A percentile compares a stretch with the other conserved stretches of the same genome.
Evolutionary conservation across 2,888 invertebrate genomes (phyloP).

Genomic region (Tortrix viridana): DNA sequence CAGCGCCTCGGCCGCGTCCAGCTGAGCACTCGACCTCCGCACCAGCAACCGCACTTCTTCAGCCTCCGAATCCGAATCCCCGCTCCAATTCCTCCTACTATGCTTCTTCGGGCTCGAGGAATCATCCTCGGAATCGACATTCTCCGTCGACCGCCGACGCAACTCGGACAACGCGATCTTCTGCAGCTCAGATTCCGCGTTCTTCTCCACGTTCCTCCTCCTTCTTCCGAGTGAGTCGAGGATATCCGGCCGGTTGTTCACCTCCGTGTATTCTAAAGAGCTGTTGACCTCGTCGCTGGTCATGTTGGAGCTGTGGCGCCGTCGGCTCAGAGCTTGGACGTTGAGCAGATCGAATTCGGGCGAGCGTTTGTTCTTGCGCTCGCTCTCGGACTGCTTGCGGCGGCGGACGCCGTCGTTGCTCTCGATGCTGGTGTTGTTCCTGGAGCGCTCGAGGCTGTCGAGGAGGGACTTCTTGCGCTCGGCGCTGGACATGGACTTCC

Average conservation of each 20-base stretch:
- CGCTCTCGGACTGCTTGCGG: slow-evolving; percentile 70
- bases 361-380: slow-evolving; percentile 72
- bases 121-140: slow-evolving; percentile 70
- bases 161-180: slow-evolving; percentile 73
- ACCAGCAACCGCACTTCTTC: slow-evolving; percentile 87
- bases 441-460: slow-evolving; percentile 76
- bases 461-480: slow-evolving; percentile 78
- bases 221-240: slow-evolving; percentile 72
- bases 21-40: slow-evolving; percentile 85
- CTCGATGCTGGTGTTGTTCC: slow-evolving; percentile 78
- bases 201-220: slow-evolving; percentile 58
- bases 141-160: slow-evolving; percentile 73
- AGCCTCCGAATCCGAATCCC: slow-evolving; percentile 86
- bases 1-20: slow-evolving; percentile 85
- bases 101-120: slow-evolving; percentile 71
- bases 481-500: slow-evolving; percentile 80
- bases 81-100: slow-evolving; percentile 62
- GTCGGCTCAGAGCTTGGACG: slow-evolving; percentile 70
- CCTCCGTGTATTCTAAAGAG: slow-evolving; percentile 78
- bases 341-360: slow-evolving; percentile 77
- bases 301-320: slow-evolving; percentile 77
- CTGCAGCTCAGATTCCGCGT: slow-evolving; percentile 67
- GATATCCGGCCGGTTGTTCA: slow-evolving; percentile 77
- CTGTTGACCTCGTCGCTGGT: slow-evolving; percentile 81
- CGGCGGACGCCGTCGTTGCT: slow-evolving; percentile 73